phyloP scores from a whole-genome alignment of 2,113 vertebrate species.

The Coracopsis vasa region DNA sequence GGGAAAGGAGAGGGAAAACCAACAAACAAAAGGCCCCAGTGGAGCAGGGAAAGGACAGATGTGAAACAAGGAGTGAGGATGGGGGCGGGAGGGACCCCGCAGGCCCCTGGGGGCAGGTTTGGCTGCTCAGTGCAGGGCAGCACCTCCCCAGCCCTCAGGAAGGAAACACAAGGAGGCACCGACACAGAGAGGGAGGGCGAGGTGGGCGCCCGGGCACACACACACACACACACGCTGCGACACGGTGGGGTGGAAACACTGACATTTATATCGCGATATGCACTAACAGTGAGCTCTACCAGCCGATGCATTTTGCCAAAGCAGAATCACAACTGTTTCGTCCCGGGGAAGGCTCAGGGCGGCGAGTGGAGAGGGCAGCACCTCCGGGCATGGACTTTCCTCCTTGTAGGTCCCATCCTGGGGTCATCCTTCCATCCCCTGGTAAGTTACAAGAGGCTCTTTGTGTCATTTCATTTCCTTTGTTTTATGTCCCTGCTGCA shows the following conservation, averaged over 20 bases:
- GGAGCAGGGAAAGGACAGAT: not conserved
- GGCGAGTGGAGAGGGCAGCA: not conserved
- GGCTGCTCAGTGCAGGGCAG: not conserved
- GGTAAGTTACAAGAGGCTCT: not conserved
- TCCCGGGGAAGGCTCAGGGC: not conserved
- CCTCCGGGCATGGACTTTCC: not conserved
- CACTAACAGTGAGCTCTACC: slow-evolving; percentile 74
- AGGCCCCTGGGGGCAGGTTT: not conserved
- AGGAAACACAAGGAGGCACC: not conserved
- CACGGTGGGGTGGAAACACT: slow-evolving; percentile 69
- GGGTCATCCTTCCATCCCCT: not conserved
- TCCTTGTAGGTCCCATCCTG: not conserved
- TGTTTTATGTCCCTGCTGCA: slow-evolving; percentile 49
- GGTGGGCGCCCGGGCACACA: not conserved
- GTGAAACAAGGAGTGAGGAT: not conserved
- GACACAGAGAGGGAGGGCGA: not conserved
- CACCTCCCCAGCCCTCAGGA: not conserved
- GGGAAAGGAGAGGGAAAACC: not conserved
- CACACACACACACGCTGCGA: slow-evolving; percentile 34
- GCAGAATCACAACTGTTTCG: slow-evolving; percentile 50
- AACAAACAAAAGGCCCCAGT: not conserved
- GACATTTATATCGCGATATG: slow-evolving; percentile 76
- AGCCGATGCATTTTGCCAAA: slow-evolving; percentile 70
- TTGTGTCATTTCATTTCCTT: slow-evolving; percentile 12
- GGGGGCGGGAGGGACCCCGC: not conserved